These are phyloP conservation scores for Tympanuchus pallidicinctus DNA, from an alignment of 2,113 vertebrate genomes.

Conservation along the genomic window DNA sequence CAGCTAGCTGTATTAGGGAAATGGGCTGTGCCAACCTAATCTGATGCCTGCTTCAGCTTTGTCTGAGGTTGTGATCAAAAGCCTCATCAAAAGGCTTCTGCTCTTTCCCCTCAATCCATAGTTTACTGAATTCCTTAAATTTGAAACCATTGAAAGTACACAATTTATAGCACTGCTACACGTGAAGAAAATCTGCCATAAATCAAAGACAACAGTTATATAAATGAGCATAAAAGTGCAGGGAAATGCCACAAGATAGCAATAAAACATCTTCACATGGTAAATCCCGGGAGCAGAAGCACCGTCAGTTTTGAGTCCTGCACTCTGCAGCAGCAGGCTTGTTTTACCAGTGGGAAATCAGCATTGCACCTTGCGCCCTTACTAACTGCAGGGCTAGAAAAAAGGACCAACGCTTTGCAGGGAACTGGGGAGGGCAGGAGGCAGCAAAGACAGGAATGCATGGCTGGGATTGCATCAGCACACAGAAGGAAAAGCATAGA, in stretches of 20 bases:
- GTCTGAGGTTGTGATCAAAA: neutral
- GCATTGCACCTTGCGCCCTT: neutral
- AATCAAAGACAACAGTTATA: slow-evolving; percentile 58
- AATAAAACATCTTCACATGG: slow-evolving; percentile 47
- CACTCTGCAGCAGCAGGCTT: neutral
- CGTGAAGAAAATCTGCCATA: slow-evolving; percentile 32
- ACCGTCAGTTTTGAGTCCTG: slow-evolving; percentile 17
- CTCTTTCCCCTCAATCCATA: neutral
- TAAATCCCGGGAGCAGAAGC: slow-evolving; percentile 29
- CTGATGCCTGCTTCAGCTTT: neutral
- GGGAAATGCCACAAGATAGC: slow-evolving; percentile 45
- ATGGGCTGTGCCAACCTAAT: neutral
- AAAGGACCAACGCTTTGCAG: rapidly evolving
- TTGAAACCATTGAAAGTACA: neutral
- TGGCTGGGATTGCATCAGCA: rapidly evolving
- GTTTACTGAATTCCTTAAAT: slow-evolving; percentile 16
- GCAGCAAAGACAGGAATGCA: neutral
- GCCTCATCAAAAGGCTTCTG: neutral
- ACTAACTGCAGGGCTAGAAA: neutral
- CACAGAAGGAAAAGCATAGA: rapidly evolving
- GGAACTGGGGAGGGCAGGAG: neutral
- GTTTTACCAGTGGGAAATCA: neutral
- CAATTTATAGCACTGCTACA: slow-evolving; percentile 45
- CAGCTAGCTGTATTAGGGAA: neutral
- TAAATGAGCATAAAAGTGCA: slow-evolving; percentile 53